These are phyloP conservation scores for Bothrops jararaca DNA, from an alignment of 2,113 vertebrate species.

Conservation along the genomic window DNA sequence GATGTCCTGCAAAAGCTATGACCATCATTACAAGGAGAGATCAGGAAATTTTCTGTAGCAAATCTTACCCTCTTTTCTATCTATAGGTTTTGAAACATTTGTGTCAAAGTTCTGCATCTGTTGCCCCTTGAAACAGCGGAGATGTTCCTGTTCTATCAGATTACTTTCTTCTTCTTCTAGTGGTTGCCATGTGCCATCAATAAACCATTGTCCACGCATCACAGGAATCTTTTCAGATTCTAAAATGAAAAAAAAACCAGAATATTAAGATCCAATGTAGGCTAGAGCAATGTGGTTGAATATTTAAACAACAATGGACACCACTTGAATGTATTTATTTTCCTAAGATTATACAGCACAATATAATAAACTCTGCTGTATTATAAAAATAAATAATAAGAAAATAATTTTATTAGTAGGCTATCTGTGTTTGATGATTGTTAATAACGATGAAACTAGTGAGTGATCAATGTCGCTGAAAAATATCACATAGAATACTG, in stretches of 20 bases:
- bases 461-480: neutral
- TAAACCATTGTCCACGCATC: constrained; percentile 98
- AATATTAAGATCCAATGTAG: neutral
- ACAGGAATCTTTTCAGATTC: constrained; percentile 92
- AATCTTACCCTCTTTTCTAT: constrained; percentile 93
- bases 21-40: neutral
- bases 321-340: neutral
- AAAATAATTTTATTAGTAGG: neutral
- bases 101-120: constrained; percentile 88
- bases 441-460: neutral
- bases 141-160: constrained; percentile 91
- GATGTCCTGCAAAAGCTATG: neutral
- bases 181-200: constrained; percentile 94
- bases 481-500: neutral
- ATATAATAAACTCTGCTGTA: neutral
- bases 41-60: neutral
- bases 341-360: neutral
- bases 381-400: neutral
- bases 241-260: constrained; percentile 55
- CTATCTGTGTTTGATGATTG: neutral
- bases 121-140: constrained; percentile 87
- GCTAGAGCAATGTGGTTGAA: neutral
- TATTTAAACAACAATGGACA: neutral
- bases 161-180: constrained; percentile 96
- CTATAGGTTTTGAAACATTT: constrained; percentile 85